A percentile compares a stretch with the other conserved stretches of the same genome.
These are phyloP conservation scores for Electrona antarctica DNA, from an alignment of 2,113 vertebrate genomes.

Conservation along the genomic window DNA sequence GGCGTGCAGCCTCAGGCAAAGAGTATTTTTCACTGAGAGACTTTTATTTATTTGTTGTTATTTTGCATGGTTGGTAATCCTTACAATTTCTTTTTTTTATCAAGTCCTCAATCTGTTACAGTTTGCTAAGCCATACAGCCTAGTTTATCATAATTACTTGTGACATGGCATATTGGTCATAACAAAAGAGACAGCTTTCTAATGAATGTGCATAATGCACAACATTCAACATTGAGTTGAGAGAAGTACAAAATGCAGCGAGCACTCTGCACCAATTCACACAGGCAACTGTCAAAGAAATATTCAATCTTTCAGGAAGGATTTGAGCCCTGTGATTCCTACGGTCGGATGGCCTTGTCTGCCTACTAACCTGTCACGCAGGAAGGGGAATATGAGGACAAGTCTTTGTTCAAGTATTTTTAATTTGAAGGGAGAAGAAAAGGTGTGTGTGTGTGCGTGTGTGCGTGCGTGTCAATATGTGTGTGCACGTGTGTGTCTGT, in stretches of 20 bases:
- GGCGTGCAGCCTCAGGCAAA: no score
- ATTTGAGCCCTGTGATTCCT: constrained; percentile 44
- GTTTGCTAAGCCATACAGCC: no score
- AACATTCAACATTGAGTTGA: neutral
- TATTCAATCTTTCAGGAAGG: constrained; percentile 33
- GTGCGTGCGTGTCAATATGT: no score
- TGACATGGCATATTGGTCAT: neutral
- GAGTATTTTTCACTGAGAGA: no score
- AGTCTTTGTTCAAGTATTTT: constrained; percentile 62
- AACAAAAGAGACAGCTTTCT: constrained; percentile 5
- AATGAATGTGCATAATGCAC: neutral
- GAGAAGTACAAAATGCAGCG: constrained; percentile 7
- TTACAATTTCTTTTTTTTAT: no score
- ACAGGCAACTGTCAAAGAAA: constrained; percentile 30
- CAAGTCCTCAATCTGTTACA: no score
- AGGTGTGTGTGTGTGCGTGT: neutral
- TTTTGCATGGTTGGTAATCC: no score
- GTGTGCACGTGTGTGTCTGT: no score
- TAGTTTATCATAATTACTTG: neutral
- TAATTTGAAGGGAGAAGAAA: constrained; percentile 52
- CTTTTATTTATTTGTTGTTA: no score
- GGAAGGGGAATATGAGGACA: constrained; percentile 50
- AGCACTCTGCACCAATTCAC: constrained; percentile 9
- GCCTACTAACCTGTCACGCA: constrained; percentile 53
- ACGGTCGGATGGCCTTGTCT: constrained; percentile 44